Base-by-base conservation (phyloP, 2,888 invertebrate genomes). In the Caenorhabditis sp. region DNA sequence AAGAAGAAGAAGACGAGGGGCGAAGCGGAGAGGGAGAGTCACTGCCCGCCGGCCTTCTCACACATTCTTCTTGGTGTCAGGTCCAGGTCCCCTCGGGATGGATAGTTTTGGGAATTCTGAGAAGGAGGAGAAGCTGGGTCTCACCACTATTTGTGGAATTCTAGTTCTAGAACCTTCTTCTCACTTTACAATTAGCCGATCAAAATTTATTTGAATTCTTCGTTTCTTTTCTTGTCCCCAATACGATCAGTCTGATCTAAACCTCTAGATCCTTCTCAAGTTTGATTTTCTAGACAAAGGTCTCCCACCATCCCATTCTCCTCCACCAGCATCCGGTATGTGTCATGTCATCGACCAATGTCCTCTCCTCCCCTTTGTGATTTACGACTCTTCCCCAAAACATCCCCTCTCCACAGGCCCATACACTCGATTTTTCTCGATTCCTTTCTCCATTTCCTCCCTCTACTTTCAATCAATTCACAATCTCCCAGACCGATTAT, bases 401-500 rank as follows among this genome's bases (percentile, higher is more conserved):
- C 51, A 24, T 51, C 4, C 24, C 24, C 22, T 20, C n/a, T n/a
- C n/a, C n/a, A n/a, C n/a, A n/a, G n/a, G n/a, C n/a, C n/a, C n/a
- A n/a, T 58, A 11, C 37, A 20, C 51, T 9, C n/a, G 15, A 32
- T 51, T 26, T 37, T 65, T 37, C 55, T 1, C 13, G 9, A 35
- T 20, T 15, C 24, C 35, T 18, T 11, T 53, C 40, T 11, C 40
- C 13, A 40, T 40, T 40, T 40, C 13, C 40, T 40, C 40, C 47
- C 28, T 20, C 20, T 32, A 37, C 58, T 44, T 20, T 9, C 20
- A 5, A 28, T 47, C 22, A 50, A 47, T 26, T 40, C 50, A 24
- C 8, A 3, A 22, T 20, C 6, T 55, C 44, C 32, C 40, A 40
- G 62, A 20, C 9, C 20, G 18, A 77, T 64, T 69, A 55, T 67